Percentiles rank a stretch among this genome's conserved stretches.
phyloP scores from a whole-genome alignment of 2,113 vertebrate species.

The Chunga burmeisteri region DNA sequence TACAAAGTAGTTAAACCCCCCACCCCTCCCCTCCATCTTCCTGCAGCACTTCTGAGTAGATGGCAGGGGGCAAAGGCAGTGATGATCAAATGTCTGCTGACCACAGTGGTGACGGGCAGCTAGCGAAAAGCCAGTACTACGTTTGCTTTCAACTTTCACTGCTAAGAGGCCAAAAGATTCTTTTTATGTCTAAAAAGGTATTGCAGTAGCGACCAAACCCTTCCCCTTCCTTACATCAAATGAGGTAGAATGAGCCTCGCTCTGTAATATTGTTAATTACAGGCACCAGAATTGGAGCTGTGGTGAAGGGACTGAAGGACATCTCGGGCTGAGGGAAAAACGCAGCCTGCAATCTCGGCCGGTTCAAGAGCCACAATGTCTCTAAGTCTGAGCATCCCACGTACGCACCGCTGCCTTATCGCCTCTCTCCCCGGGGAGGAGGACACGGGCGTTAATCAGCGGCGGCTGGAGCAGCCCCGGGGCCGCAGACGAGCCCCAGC shows the following conservation, averaged over 20 bases:
- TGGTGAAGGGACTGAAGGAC: background rate
- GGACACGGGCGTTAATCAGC: background rate
- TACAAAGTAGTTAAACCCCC: background rate
- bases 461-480: background rate
- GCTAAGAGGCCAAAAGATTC: background rate
- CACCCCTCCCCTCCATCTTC: background rate
- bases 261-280: background rate
- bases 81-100: background rate
- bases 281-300: background rate
- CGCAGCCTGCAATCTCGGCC: background rate
- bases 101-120: background rate
- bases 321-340: background rate
- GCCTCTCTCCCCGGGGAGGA: background rate
- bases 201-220: background rate
- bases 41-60: background rate
- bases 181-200: background rate
- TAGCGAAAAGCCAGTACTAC: background rate
- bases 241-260: background rate
- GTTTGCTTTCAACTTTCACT: background rate
- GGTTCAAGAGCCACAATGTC: background rate
- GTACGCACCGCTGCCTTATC: background rate
- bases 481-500: background rate
- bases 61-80: background rate
- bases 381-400: background rate
- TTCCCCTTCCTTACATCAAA: background rate